Evolutionary conservation across 2,113 vertebrate species (phyloP), one percentile per base, ranked within the genome.

Genomic region (Megaceryle maxima): DNA sequence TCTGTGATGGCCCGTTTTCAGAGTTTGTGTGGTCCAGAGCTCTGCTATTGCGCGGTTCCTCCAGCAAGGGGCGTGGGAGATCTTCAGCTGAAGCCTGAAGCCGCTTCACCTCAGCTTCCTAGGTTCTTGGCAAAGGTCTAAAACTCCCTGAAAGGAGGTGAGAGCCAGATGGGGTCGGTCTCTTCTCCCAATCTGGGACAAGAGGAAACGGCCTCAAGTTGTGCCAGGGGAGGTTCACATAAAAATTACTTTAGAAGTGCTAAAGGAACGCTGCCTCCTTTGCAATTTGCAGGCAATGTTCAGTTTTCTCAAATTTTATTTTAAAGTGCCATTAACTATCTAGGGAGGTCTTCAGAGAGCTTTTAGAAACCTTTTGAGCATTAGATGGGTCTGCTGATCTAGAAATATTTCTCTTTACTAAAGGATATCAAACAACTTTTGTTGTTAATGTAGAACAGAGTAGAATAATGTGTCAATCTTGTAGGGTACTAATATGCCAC

Each of bases 51-150:
- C 94, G 37, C 39, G 6, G 3, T 44, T 89, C 91, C 68, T 94
- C 97, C 97, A 96, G 91, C 92, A 95, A 94, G 95, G 39, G 97
- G 96, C 95, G 73, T 11, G n/a, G 60, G 55, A 96, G 95, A 60
- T 67, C 96, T 95, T 84, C 62, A 67, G 75, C 53, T 87, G 56
- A 89, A 92, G 57, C n/a, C 37, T 57, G 37, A 39, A 68, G 33
- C 16, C 44, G 1, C 59, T 75, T 59, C 31, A 25, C 35, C 1
- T 5, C 14, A 22, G 33, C n/a, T 91, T 64, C 14, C 43, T 28
- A 11, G 5, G 10, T 21, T 63, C 55, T 66, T 60, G 56, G 20
- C 56, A 41, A 78, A 64, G 19, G 33, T 76, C 56, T 20, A 57
- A 18, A 57, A 21, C 56, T 57, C 31, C 56, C 56, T 57, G 55